These are phyloP conservation scores for Ctenochaetus hawaiiensis DNA, from an alignment of 2,797 vertebrate species.

Conservation along the genomic window DNA sequence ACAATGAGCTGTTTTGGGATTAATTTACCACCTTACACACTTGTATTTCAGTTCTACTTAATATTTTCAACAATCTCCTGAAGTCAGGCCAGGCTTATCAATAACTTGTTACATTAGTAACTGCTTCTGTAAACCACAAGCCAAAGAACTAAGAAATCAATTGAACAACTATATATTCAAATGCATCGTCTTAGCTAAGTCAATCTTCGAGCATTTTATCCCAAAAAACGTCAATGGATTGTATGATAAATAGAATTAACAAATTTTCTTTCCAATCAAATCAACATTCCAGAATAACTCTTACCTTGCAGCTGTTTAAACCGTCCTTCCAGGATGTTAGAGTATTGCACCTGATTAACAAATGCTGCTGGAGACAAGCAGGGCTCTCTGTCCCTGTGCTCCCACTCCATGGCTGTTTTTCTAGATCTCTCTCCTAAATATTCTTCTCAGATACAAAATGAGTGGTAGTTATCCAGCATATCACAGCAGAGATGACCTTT, in stretches of 20 bases:
- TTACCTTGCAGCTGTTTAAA: constrained; percentile 98
- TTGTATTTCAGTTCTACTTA: not conserved
- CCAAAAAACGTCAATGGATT: not conserved
- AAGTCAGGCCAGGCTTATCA: not conserved
- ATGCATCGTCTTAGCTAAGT: constrained; percentile 1
- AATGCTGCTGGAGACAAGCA: constrained; percentile 92
- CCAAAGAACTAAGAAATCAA: not conserved
- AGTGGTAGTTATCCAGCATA: constrained; percentile 66
- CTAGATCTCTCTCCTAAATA: constrained; percentile 44
- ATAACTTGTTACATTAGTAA: constrained; percentile 15
- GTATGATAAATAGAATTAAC: not conserved
- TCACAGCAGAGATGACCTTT: constrained; percentile 49
- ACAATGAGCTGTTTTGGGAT: not conserved
- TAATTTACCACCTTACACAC: constrained; percentile 31
- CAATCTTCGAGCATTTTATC: not conserved
- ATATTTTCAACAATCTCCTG: constrained; percentile 25
- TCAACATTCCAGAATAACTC: constrained; percentile 37
- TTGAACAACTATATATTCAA: constrained; percentile 10
- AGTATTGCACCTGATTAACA: constrained; percentile 92
- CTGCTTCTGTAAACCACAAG: constrained; percentile 14
- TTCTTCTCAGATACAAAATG: constrained; percentile 58
- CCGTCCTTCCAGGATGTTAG: constrained; percentile 92
- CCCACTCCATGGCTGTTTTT: constrained; percentile 81
- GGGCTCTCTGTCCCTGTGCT: constrained; percentile 82
- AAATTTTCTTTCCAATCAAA: constrained; percentile 5